A percentile compares a stretch with the other conserved stretches of the same genome.
Conservation (phyloP, 2,113 vertebrate genomes). For the Nesoenas mayeri region DNA sequence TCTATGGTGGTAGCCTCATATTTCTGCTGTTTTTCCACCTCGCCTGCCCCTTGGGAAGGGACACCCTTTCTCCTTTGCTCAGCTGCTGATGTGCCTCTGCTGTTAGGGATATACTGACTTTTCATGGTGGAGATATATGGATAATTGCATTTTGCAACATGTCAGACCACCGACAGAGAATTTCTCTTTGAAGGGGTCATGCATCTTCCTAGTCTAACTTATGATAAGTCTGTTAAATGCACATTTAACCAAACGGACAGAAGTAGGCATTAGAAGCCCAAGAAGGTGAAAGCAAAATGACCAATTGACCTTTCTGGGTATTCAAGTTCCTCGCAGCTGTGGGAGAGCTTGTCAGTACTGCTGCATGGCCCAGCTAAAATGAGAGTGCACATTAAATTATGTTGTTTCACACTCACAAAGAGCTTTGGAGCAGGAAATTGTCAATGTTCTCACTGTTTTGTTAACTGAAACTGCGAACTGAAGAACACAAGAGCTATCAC, state of each 20-base stretch:
- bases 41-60: background rate
- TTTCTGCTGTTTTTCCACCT: background rate
- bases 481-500: background rate
- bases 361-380: background rate
- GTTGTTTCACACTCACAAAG: background rate
- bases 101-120: background rate
- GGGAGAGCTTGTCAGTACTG: background rate
- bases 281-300: background rate
- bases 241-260: background rate
- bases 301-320: background rate
- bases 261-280: background rate
- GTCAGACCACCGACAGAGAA: background rate
- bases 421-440: background rate
- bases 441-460: background rate
- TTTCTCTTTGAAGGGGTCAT: background rate
- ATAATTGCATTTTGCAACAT: background rate
- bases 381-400: background rate
- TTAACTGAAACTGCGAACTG: background rate
- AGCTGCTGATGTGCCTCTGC: background rate
- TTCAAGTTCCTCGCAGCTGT: background rate
- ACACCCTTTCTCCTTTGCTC: background rate
- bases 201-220: background rate
- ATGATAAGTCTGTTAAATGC: background rate
- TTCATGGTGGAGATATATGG: background rate
- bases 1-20: background rate